Conservation (phyloP, 2,888 invertebrate genomes). For the Lasioglossum zephyrum region DNA sequence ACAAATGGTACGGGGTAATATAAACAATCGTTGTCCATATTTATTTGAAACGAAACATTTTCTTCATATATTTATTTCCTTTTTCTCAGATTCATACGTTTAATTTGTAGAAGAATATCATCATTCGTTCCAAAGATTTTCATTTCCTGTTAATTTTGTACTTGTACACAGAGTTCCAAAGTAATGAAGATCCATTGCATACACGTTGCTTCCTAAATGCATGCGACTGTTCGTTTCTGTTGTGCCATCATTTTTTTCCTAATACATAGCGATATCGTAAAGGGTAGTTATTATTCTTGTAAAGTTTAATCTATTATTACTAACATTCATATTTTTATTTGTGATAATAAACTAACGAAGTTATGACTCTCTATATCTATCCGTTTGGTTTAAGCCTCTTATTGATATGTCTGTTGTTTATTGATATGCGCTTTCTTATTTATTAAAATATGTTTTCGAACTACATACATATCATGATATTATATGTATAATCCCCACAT, state of each 20-base stretch:
- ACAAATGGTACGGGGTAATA: constrained; percentile 5
- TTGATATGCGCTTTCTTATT: constrained; percentile 22
- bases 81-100: constrained; percentile 22
- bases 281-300: constrained; percentile 6
- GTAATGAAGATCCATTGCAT: constrained; percentile 64
- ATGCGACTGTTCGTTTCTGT: constrained; percentile 54
- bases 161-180: constrained; percentile 70
- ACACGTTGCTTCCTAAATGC: constrained; percentile 61
- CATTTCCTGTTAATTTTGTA: constrained; percentile 38
- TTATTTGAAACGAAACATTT: constrained; percentile 26
- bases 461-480: neutral
- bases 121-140: constrained; percentile 31
- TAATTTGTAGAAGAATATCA: constrained; percentile 12
- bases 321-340: constrained; percentile 27
- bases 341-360: constrained; percentile 20
- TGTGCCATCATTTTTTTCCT: constrained; percentile 37
- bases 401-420: constrained; percentile 3
- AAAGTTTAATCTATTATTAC: constrained; percentile 18
- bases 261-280: constrained; percentile 20
- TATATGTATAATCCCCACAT: neutral
- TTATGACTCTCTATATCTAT: constrained; percentile 27
- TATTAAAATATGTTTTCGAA: neutral
- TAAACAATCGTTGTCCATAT: constrained; percentile 16
- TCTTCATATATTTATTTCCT: constrained; percentile 41
- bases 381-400: constrained; percentile 9